Evolutionary conservation across 2,113 vertebrate genomes (phyloP).

Genomic region (Menura novaehollandiae): DNA sequence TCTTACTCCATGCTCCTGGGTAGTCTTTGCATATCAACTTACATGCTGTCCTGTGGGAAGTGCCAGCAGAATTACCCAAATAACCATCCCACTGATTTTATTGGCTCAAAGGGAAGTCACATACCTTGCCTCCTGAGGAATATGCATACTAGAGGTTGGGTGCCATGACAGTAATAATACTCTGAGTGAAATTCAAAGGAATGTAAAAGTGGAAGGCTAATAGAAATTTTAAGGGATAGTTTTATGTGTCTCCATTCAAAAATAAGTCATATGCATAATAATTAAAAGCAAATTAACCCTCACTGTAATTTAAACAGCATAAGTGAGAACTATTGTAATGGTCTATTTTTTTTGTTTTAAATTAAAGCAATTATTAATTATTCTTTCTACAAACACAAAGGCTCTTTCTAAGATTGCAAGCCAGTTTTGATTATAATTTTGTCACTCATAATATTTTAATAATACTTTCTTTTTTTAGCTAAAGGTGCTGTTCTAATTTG

Average conservation of each 20-base stretch:
- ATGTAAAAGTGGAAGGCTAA: constrained; percentile 35
- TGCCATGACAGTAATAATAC: constrained; percentile 54
- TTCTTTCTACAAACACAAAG: neutral
- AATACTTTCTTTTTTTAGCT: neutral
- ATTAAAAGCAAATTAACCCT: neutral
- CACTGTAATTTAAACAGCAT: neutral
- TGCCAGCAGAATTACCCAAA: constrained; percentile 32
- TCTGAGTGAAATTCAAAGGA: constrained; percentile 57
- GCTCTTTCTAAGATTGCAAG: neutral
- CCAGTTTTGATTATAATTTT: neutral
- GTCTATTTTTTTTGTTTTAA: neutral
- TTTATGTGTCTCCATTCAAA: neutral
- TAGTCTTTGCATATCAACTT: neutral
- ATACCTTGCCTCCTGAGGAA: constrained; percentile 55
- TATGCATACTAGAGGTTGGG: constrained; percentile 49
- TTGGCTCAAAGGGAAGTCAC: constrained; percentile 35
- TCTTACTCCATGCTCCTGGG: constrained; percentile 22
- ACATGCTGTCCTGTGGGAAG: constrained; percentile 48
- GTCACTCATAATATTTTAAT: neutral
- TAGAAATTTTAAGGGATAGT: constrained; percentile 26
- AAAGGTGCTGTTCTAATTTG: neutral
- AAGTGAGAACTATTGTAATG: neutral
- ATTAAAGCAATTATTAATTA: neutral
- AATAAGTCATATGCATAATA: neutral
- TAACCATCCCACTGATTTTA: constrained; percentile 65